Evolutionary conservation across 2,888 invertebrate species (phyloP).

Genomic region (Rhingia rostrata): DNA sequence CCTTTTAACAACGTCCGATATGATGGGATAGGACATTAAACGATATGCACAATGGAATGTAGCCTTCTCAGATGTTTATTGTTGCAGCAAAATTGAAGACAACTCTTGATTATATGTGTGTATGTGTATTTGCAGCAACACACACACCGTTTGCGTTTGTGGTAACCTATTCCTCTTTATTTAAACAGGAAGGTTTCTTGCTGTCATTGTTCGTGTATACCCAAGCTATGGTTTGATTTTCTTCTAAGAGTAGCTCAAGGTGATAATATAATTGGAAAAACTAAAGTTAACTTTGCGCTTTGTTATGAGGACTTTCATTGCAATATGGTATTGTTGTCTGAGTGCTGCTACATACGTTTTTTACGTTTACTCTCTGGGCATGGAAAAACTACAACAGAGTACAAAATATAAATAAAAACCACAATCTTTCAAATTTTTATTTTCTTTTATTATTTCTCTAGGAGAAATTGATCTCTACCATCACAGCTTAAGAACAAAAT

Average conservation of each 20-base stretch:
- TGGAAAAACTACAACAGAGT: not conserved
- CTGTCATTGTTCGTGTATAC: not conserved
- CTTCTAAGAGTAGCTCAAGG: slow-evolving; percentile 25
- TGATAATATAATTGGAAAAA: slow-evolving; percentile 26
- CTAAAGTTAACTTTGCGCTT: slow-evolving; percentile 12
- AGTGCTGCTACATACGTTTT: not conserved
- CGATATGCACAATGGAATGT: too few species aligned
- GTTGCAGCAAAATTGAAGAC: slow-evolving; percentile 11
- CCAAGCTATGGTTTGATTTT: not conserved
- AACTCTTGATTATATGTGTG: slow-evolving; percentile 38
- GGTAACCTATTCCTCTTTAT: slow-evolving; percentile 19
- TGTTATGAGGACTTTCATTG: slow-evolving; percentile 4
- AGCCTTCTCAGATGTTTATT: too few species aligned
- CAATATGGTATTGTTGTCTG: slow-evolving; percentile 28
- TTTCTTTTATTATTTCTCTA: too few species aligned
- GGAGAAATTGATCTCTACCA: too few species aligned
- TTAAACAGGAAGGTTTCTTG: slow-evolving; percentile 11
- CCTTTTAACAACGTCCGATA: too few species aligned
- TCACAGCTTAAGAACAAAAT: too few species aligned
- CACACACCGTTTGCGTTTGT: slow-evolving; percentile 14
- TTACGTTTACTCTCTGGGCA: not conserved
- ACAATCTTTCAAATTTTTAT: too few species aligned
- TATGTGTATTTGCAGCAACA: slow-evolving; percentile 11
- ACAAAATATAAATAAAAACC: too few species aligned
- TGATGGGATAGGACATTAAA: too few species aligned